Evolutionary conservation across 2,113 vertebrate species (phyloP).

Genomic region (Seriola dumerili): DNA sequence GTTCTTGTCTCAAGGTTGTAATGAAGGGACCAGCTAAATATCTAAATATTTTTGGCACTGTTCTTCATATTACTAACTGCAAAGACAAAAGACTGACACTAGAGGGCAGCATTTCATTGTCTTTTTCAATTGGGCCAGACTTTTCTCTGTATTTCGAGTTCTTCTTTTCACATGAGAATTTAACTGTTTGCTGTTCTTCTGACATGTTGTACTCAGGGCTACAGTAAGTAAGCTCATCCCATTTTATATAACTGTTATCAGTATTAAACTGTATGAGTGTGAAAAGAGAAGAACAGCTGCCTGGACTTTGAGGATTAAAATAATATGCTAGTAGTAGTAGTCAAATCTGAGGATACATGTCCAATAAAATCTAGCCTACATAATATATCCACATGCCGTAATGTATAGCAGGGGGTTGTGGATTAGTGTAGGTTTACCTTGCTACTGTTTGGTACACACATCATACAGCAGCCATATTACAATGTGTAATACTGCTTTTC

Average conservation of each 20-base stretch:
- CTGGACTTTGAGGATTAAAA: neutral
- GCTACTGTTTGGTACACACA: neutral
- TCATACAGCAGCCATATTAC: neutral
- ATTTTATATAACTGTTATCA: neutral
- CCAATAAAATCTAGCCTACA: neutral
- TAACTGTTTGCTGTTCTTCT: neutral
- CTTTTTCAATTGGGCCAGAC: neutral
- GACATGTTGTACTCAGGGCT: neutral
- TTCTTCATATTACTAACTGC: conserved; percentile 23
- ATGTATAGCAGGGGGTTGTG: neutral
- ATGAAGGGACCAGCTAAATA: neutral
- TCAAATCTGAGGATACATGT: neutral
- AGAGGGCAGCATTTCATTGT: conserved; percentile 72
- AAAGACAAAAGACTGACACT: conserved; percentile 56
- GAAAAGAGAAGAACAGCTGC: neutral
- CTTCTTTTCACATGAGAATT: neutral
- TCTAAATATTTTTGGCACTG: neutral
- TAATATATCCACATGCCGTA: neutral
- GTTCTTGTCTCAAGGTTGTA: neutral
- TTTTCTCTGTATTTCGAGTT: neutral
- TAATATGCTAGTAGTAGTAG: neutral
- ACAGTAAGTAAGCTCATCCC: neutral
- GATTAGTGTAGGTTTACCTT: neutral
- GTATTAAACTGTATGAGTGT: neutral
- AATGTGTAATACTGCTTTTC: neutral